These are phyloP conservation scores for Fulmarus glacialis DNA, from an alignment of 2,113 vertebrate species.

Conservation along the genomic window DNA sequence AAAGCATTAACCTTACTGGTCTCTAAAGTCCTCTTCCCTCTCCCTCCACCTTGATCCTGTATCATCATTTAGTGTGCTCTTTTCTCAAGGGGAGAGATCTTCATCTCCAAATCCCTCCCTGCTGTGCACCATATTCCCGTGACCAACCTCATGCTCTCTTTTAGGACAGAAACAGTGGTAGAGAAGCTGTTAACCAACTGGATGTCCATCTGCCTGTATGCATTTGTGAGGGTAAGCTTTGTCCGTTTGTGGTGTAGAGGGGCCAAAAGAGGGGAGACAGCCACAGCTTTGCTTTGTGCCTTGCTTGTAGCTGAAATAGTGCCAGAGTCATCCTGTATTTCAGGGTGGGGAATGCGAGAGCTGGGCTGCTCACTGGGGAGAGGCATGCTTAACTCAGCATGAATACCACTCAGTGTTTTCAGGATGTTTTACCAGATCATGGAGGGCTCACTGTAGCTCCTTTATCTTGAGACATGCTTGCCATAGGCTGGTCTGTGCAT, in stretches of 20 bases:
- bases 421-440: neutral
- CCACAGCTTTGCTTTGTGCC: neutral
- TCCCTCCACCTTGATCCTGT: neutral
- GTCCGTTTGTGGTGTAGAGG: neutral
- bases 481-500: neutral
- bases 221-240: slow-evolving; percentile 88
- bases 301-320: neutral
- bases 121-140: neutral
- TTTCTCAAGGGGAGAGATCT: neutral
- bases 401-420: neutral
- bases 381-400: neutral
- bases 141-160: slow-evolving; percentile 1
- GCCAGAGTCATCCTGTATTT: neutral
- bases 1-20: neutral
- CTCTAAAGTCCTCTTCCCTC: neutral
- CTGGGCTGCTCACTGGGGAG: neutral
- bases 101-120: neutral
- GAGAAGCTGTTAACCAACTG: slow-evolving; percentile 98
- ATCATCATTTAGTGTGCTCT: neutral
- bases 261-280: neutral
- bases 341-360: neutral
- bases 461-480: neutral
- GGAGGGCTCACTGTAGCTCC: neutral
- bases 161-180: slow-evolving; percentile 95
- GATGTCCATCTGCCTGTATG: slow-evolving; percentile 98